phyloP scores from a whole-genome alignment of 2,888 invertebrate genomes.

The Coleophora flavipennella region DNA sequence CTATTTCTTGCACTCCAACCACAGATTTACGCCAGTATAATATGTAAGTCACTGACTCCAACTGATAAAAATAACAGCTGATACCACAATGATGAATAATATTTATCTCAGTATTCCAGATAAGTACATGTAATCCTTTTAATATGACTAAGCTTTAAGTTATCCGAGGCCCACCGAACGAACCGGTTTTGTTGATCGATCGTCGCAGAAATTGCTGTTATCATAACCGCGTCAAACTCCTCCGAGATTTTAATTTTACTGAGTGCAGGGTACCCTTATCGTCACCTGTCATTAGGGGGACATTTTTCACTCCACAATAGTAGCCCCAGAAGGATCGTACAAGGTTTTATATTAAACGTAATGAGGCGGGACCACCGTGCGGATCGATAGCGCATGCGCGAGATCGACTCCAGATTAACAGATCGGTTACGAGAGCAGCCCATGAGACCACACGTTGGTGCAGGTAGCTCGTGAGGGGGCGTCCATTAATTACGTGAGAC shows the following conservation, averaged over 20 bases:
- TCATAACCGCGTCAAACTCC: conserved; percentile 33
- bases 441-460: conserved; percentile 62
- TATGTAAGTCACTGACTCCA: no score
- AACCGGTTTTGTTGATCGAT: conserved; percentile 49
- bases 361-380: conserved; percentile 66
- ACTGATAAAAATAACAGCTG: background rate
- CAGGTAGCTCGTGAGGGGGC: conserved; percentile 69
- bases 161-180: conserved; percentile 17
- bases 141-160: conserved; percentile 33
- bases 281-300: conserved; percentile 57
- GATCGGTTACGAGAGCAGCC: conserved; percentile 32
- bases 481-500: no score
- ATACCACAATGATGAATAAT: conserved; percentile 9
- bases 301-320: conserved; percentile 67
- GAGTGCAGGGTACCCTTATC: conserved; percentile 44
- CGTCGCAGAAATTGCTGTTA: conserved; percentile 40
- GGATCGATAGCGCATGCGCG: conserved; percentile 55
- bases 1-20: no score
- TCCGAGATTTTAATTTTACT: conserved; percentile 11
- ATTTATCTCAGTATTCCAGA: conserved; percentile 5
- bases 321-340: conserved; percentile 43
- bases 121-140: conserved; percentile 26
- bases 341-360: conserved; percentile 47
- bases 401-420: conserved; percentile 62
- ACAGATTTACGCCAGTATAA: no score